phyloP scores from a whole-genome alignment of 2,888 invertebrate genomes.

The Sinotaia quadrata region DNA sequence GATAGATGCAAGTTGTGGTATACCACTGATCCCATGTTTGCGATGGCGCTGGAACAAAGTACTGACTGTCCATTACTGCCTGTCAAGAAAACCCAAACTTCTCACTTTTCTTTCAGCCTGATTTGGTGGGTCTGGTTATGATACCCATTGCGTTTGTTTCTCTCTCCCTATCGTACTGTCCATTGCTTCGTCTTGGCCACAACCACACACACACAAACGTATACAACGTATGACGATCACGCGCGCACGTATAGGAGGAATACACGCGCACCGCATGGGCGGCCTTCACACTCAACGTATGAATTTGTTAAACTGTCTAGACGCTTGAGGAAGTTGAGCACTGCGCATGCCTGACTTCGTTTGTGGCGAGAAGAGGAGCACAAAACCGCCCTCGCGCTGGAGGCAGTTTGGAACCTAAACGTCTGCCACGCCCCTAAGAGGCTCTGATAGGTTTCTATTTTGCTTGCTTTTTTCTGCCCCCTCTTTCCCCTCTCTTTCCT shows the following conservation, averaged over 20 bases:
- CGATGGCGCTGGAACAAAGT: too few species aligned
- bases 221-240: not conserved
- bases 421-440: conserved; percentile 20
- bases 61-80: too few species aligned
- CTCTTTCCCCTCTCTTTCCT: not conserved
- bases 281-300: too few species aligned
- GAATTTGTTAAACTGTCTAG: too few species aligned
- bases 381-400: conserved; percentile 10
- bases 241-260: not conserved
- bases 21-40: too few species aligned
- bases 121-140: too few species aligned
- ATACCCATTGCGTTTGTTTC: not conserved
- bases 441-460: conserved; percentile 7
- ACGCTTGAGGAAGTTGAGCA: not conserved
- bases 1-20: too few species aligned
- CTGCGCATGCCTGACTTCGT: conserved; percentile 10
- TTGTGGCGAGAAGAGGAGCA: not conserved
- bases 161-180: not conserved
- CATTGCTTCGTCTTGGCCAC: not conserved
- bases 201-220: not conserved
- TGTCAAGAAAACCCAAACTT: too few species aligned
- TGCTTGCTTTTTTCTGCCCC: not conserved
- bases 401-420: not conserved
- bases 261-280: not conserved
- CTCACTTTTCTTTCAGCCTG: too few species aligned